Conservation (phyloP, 2,797 vertebrate genomes). For the Naso thynnoides region DNA sequence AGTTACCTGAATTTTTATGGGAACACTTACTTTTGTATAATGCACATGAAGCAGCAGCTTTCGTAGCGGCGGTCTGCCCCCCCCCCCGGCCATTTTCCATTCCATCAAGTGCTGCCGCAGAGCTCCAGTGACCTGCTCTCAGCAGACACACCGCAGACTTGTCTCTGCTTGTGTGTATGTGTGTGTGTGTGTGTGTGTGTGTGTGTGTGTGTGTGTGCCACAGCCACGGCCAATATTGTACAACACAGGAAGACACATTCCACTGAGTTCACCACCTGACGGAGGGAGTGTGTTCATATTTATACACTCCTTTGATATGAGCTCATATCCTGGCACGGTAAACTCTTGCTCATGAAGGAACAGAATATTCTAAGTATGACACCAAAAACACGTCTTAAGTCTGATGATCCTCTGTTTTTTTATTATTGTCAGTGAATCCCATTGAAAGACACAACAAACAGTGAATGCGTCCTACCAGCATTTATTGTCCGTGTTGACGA, state of each 20-base stretch:
- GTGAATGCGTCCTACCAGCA: neutral
- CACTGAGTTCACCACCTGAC: slow-evolving; percentile 58
- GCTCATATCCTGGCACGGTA: slow-evolving; percentile 23
- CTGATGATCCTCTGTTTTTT: neutral
- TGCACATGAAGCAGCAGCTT: slow-evolving; percentile 51
- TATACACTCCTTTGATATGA: slow-evolving; percentile 23
- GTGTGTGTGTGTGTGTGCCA: slow-evolving; percentile 49
- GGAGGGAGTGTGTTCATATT: slow-evolving; percentile 28
- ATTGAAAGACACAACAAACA: neutral
- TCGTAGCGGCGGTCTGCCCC: slow-evolving; percentile 27
- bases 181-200: slow-evolving; percentile 30
- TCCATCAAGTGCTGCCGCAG: slow-evolving; percentile 64
- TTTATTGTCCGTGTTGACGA: neutral
- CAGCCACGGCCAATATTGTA: slow-evolving; percentile 56
- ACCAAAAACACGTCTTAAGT: neutral
- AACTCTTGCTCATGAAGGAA: slow-evolving; percentile 1
- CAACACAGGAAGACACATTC: slow-evolving; percentile 68
- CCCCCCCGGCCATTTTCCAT: slow-evolving; percentile 67
- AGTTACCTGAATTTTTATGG: slow-evolving; percentile 45
- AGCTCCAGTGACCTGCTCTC: slow-evolving; percentile 74
- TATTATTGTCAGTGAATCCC: neutral
- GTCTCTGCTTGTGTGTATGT: slow-evolving; percentile 69
- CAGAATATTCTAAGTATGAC: neutral
- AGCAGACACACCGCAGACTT: slow-evolving; percentile 59
- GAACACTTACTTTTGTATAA: slow-evolving; percentile 54